Evolutionary conservation across 2,888 invertebrate species (phyloP).

Genomic region (Ptycholaimellus sp.): DNA sequence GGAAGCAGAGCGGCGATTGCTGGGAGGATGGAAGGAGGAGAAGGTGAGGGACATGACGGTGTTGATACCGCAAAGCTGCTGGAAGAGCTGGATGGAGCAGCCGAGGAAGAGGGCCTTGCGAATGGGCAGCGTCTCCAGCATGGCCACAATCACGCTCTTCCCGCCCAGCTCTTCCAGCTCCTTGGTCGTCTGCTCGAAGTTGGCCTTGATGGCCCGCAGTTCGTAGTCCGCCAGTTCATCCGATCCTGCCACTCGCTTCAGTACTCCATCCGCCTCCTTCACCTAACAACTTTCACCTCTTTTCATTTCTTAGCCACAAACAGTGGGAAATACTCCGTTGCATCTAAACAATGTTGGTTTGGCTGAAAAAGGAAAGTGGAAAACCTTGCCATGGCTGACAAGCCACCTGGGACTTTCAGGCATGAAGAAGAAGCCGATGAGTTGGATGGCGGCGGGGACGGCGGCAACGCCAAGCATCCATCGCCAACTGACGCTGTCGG

Average conservation of each 20-base stretch:
- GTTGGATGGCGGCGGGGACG: constrained; percentile 31
- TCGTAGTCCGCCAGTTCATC: too few relatives aligned
- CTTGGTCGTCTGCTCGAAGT: too few relatives aligned
- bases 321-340: too few relatives aligned
- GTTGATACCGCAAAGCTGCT: constrained; percentile 33
- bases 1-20: constrained; percentile 4
- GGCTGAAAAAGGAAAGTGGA: too few relatives aligned
- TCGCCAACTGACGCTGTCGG: constrained; percentile 31
- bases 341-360: too few relatives aligned
- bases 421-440: constrained; percentile 32
- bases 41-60: constrained; percentile 29
- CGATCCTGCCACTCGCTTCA: too few relatives aligned
- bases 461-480: constrained; percentile 33
- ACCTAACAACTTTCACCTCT: too few relatives aligned
- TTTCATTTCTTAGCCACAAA: too few relatives aligned
- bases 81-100: constrained; percentile 31
- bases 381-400: background rate
- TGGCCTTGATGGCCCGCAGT: too few relatives aligned
- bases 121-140: background rate
- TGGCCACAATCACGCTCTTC: background rate
- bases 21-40: background rate
- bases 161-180: background rate
- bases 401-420: constrained; percentile 31
- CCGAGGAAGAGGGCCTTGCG: constrained; percentile 28
- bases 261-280: too few relatives aligned